Evolutionary conservation across 2,113 vertebrate genomes (phyloP).

Genomic region (Anhinga anhinga): DNA sequence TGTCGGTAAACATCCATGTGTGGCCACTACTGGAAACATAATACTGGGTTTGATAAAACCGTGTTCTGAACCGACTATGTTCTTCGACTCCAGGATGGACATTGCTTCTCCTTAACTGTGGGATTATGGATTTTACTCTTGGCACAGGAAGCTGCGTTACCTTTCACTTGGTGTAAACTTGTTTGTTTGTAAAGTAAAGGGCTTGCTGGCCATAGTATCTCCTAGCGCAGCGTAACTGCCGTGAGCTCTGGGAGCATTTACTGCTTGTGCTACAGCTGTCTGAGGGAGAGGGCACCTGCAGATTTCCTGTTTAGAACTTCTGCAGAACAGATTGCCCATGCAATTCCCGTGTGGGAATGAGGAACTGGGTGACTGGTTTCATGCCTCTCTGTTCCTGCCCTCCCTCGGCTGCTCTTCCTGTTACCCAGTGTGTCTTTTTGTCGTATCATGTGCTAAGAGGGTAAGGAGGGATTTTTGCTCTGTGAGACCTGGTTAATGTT

Average conservation of each 20-base stretch:
- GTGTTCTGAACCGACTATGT: not conserved
- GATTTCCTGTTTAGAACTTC: not conserved
- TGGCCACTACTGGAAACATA: not conserved
- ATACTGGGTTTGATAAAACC: not conserved
- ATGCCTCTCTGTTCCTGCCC: not conserved
- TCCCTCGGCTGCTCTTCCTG: not conserved
- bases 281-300: not conserved
- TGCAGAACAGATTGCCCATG: not conserved
- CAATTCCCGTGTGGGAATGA: not conserved
- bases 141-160: not conserved
- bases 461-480: not conserved
- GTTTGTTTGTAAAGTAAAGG: not conserved
- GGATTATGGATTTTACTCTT: not conserved
- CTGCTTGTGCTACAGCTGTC: not conserved
- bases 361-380: not conserved
- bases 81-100: not conserved
- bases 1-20: rapidly evolving
- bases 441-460: rapidly evolving
- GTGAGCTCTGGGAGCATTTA: not conserved
- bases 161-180: not conserved
- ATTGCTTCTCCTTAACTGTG: not conserved
- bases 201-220: not conserved
- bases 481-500: not conserved
- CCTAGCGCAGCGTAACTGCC: rapidly evolving
- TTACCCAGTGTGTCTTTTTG: not conserved